phyloP scores from a whole-genome alignment of 2,113 vertebrate species.

The Pelodiscus sinensis region DNA sequence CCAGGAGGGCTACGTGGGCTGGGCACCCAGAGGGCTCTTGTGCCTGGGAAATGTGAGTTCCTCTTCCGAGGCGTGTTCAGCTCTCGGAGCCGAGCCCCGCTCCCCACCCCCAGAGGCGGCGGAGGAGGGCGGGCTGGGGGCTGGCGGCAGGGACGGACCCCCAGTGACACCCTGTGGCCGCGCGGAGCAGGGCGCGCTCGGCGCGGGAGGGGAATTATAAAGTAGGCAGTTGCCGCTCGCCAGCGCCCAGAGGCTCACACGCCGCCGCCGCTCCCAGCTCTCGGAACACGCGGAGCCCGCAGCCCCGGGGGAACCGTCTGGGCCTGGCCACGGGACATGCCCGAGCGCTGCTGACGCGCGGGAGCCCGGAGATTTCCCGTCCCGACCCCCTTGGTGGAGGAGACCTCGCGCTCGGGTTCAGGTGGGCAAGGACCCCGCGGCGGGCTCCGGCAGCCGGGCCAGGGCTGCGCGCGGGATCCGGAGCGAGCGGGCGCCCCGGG shows the following conservation, averaged over 20 bases:
- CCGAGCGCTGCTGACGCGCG: neutral
- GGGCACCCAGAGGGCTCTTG: constrained; percentile 5
- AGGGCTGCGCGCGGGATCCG: too few species aligned
- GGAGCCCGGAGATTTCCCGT: neutral
- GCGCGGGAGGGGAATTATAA: constrained; percentile 31
- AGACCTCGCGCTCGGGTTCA: constrained; percentile 40
- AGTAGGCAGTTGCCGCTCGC: constrained; percentile 9
- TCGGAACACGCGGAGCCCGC: neutral
- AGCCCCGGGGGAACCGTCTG: neutral
- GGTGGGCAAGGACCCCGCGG: constrained; percentile 40
- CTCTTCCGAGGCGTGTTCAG: neutral
- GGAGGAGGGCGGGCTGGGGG: neutral
- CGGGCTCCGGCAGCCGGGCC: too few species aligned
- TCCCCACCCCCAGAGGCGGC: neutral
- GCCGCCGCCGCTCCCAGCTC: neutral
- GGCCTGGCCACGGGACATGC: constrained; percentile 15
- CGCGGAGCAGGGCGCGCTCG: neutral
- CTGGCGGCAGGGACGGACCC: constrained; percentile 12
- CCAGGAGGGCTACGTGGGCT: neutral
- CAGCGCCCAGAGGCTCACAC: neutral
- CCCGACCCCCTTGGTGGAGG: neutral
- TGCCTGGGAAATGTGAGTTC: constrained; percentile 15
- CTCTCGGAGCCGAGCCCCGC: neutral
- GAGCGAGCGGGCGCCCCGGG: too few species aligned
- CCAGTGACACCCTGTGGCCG: constrained; percentile 67